These are phyloP conservation scores for Labeo calbasu DNA, from an alignment of 2,797 vertebrate genomes.

Conservation along the genomic window DNA sequence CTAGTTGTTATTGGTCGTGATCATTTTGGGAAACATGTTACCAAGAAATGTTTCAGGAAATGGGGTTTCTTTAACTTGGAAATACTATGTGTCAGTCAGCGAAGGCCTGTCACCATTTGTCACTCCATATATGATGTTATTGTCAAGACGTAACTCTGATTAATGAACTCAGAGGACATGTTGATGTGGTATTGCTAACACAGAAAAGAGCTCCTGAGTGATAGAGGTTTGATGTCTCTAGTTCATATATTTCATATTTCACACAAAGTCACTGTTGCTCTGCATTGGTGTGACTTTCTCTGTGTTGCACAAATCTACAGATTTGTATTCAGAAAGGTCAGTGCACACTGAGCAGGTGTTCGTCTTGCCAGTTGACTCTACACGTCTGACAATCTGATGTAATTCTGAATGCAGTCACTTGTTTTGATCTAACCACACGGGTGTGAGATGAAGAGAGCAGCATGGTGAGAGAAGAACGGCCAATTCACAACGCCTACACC, in stretches of 20 bases:
- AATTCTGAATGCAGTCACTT: background rate
- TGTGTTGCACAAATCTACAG: background rate
- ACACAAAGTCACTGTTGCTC: background rate
- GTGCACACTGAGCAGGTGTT: conserved; percentile 41
- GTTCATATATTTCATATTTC: background rate
- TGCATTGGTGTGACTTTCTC: background rate
- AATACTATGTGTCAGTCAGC: background rate
- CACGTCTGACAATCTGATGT: conserved; percentile 20
- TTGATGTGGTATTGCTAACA: background rate
- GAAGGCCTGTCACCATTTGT: background rate
- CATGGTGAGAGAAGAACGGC: conserved; percentile 17
- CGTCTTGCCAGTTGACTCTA: conserved; percentile 36
- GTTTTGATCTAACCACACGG: conserved; percentile 49
- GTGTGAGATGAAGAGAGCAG: background rate
- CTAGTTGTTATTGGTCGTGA: background rate
- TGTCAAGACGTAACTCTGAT: background rate
- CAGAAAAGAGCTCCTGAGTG: background rate
- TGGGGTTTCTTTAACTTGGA: background rate
- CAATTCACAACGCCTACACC: conserved; percentile 3
- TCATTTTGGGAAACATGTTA: background rate
- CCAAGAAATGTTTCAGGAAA: background rate
- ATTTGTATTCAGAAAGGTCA: conserved; percentile 5
- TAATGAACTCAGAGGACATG: background rate
- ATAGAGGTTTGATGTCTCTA: background rate
- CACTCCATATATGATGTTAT: background rate